Evolutionary conservation across 2,113 vertebrate species (phyloP), one percentile per base, ranked within the genome.

Genomic region (Ictalurus punctatus): DNA sequence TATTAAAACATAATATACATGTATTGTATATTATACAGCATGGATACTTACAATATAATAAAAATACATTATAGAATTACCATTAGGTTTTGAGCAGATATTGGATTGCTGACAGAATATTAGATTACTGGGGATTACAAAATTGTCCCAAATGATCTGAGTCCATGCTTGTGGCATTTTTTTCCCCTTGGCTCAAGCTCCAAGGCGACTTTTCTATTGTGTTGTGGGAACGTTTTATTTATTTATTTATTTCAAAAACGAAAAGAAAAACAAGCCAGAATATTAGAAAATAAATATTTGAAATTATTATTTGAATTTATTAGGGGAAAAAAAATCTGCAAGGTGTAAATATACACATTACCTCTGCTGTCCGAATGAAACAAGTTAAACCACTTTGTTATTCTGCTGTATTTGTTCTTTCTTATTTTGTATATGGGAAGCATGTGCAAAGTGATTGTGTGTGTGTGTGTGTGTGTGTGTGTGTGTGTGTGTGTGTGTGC

Each of bases 391-490:
- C 81, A 63, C 21, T 44, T 83, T 40, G 30, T 83, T 83, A 40
- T 63, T 83, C 21, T 59, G 14, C 9, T 37, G 56, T 59, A 14
- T 61, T 25, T 83, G 34, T 63, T 83, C 0, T 23, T 61, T 16
- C 56, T 40, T 61, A 40, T 83, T 83, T 61, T 90, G 89, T 85
- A 71, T 85, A 85, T 81, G 84, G 92, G 90, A 59, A 48, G 27
- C 91, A 48, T 82, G 69, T 78, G 67, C 19, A 56, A 54, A 59
- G 48, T 59, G 65, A 14, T 40, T 81, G 74, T 88, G 79, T 30
- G 25, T 80, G 25, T 88, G 44, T 88, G n/a, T 56, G 65, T 89
- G 65, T 83, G 63, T 83, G 76, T 83, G 78, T 61, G 59, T 87
- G 76, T 88, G 86, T 61, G 27, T 84, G 79, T 54, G 86, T 76